A percentile compares a stretch with the other conserved stretches of the same genome.
Conservation (phyloP, 2,888 invertebrate species). For the Fragum whitleyi region DNA sequence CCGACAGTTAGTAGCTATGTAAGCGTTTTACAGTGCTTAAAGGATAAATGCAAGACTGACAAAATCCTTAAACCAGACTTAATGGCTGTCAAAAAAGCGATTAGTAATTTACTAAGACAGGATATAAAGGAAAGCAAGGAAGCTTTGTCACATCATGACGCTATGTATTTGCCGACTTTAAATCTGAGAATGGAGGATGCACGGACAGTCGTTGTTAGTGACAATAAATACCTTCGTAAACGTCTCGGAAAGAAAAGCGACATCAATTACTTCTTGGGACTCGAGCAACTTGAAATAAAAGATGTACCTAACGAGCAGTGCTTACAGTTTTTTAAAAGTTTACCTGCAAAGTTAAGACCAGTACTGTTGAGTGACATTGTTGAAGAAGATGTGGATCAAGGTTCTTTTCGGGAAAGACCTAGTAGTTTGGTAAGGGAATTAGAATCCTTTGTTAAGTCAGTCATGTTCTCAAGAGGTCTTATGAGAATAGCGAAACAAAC, state of each 20-base stretch:
- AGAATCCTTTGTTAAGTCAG: constrained; percentile 16
- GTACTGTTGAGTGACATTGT: constrained; percentile 64
- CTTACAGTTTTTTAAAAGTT: constrained; percentile 34
- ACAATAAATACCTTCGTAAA: constrained; percentile 34
- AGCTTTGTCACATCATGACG: neutral
- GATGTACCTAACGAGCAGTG: constrained; percentile 10
- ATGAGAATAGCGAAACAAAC: constrained; percentile 33
- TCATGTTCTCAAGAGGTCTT: constrained; percentile 20
- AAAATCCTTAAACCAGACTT: constrained; percentile 63
- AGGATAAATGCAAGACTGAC: constrained; percentile 34
- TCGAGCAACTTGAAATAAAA: constrained; percentile 28
- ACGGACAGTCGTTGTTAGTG: constrained; percentile 39
- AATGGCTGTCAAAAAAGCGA: constrained; percentile 50
- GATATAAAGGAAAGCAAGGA: constrained; percentile 13
- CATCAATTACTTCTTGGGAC: constrained; percentile 43
- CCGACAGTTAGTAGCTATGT: constrained; percentile 66
- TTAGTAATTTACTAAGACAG: constrained; percentile 27
- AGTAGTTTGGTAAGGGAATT: neutral
- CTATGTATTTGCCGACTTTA: constrained; percentile 38
- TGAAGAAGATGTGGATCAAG: constrained; percentile 52
- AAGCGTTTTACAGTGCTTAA: constrained; percentile 58
- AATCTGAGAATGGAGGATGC: constrained; percentile 29
- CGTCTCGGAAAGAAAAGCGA: constrained; percentile 19
- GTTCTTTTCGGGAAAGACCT: neutral
- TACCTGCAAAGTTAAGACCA: constrained; percentile 62